Evolutionary conservation across 2,888 invertebrate species (phyloP), one percentile per base, ranked within the genome.

Genomic region (Sialis fuliginosa): DNA sequence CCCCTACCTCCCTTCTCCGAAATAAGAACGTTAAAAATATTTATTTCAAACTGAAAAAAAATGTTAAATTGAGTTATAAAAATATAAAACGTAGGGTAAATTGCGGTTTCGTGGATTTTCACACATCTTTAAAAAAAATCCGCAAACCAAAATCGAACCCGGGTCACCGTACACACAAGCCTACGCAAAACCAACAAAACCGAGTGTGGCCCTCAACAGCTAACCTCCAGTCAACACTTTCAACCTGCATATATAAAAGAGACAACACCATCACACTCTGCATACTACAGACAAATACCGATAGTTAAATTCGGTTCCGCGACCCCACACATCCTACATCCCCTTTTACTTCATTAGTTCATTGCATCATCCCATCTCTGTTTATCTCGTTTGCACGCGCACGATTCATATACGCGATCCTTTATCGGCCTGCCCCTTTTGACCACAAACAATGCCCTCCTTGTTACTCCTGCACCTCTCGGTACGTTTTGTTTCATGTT

Each of bases 341-440:
- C 47, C 47, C 42, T 47, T 47, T 47, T 47, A 47, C 32, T 47
- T 47, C 47, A 47, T 47, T 47, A 47, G 47, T 60, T 59, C 61
- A 60, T 60, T 61, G 56, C 56, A 61, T 62, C 62, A 58, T 52
- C 67, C 68, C 65, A 61, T 65, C 67, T 69, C 64, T 59, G 64
- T 62, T 68, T 58, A 58, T 55, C 58, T 55, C 55, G 52, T 53
- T 54, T 61, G 55, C 57, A 68, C 69, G 69, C 69, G 70, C 73
- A 72, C 22, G 72, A 71, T 70, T 69, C 70, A 72, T 74, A 71
- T 70, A 69, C 70, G 73, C 68, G 70, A 67, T 75, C 75, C 74
- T 74, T 73, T 72, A 71, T 72, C 70, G 69, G 75, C 75, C 76
- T 69, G 71, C 76, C 76, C 75, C 72, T 72, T 68, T 66, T 67